Conservation (phyloP, 2,888 invertebrate genomes). For the Chalcosyrphus nemorum region DNA sequence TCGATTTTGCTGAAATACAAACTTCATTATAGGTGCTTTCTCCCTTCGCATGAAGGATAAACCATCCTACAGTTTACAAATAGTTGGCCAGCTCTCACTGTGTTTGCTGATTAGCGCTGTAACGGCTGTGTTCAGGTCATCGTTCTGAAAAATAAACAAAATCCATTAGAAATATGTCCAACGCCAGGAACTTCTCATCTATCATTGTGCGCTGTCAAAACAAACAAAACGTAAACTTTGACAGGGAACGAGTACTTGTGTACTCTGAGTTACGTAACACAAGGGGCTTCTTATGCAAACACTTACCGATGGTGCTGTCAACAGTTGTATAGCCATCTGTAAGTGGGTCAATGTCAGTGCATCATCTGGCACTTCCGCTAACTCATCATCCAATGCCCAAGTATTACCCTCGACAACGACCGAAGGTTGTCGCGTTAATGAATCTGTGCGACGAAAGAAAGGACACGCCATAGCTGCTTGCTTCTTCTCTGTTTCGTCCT, state of each 20-base stretch:
- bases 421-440: slow-evolving; percentile 80
- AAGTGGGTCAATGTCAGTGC: slow-evolving; percentile 87
- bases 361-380: slow-evolving; percentile 79
- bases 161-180: background rate
- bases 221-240: background rate
- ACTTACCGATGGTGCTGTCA: slow-evolving; percentile 92
- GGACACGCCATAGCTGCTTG: slow-evolving; percentile 81
- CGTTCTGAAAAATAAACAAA: slow-evolving; percentile 82
- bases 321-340: slow-evolving; percentile 90
- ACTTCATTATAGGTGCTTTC: background rate
- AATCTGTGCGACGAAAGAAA: slow-evolving; percentile 80
- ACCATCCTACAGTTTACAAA: slow-evolving; percentile 80
- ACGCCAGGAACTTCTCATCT: background rate
- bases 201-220: background rate
- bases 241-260: background rate
- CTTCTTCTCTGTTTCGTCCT: slow-evolving; percentile 3
- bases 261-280: slow-evolving; percentile 7
- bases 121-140: slow-evolving; percentile 86
- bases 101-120: slow-evolving; percentile 86
- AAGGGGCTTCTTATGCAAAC: background rate
- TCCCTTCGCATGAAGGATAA: background rate
- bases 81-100: slow-evolving; percentile 82
- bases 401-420: slow-evolving; percentile 77
- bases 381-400: slow-evolving; percentile 81
- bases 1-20: slow-evolving; percentile 78